phyloP scores from a whole-genome alignment of 2,113 vertebrate genomes.

The Tringa solitaria region DNA sequence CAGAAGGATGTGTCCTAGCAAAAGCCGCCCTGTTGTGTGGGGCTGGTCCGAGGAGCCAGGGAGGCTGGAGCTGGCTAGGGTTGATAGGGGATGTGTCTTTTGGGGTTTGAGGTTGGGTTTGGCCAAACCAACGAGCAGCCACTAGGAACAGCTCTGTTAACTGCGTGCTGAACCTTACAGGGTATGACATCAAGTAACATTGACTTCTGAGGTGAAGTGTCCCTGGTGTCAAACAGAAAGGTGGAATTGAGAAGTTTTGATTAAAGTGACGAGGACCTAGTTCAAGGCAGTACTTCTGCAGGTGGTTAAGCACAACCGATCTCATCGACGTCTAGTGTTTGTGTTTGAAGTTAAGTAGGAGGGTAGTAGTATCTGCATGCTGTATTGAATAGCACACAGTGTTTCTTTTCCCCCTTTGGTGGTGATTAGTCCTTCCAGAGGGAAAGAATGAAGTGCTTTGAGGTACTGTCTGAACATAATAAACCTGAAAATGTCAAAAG shows the following conservation, averaged over 20 bases:
- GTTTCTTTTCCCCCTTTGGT: not conserved
- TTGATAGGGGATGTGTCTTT: not conserved
- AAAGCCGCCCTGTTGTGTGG: not conserved
- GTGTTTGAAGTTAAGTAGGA: not conserved
- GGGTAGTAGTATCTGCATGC: not conserved
- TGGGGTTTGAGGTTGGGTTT: not conserved
- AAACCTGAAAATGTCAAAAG: constrained; percentile 28
- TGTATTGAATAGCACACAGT: not conserved
- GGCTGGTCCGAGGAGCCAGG: not conserved
- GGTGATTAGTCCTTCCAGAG: not conserved
- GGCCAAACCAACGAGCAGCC: not conserved
- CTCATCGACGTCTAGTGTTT: not conserved
- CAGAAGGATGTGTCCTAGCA: not conserved
- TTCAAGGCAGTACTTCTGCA: not conserved
- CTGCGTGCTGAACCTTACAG: fast-evolving
- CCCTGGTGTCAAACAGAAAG: not conserved
- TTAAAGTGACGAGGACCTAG: not conserved
- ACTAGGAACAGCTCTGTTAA: not conserved
- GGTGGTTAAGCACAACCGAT: not conserved
- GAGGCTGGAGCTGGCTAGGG: not conserved
- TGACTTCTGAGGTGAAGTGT: not conserved
- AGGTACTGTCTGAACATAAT: not conserved
- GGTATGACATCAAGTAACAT: not conserved
- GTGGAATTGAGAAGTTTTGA: not conserved
- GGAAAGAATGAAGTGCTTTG: not conserved